These are phyloP conservation scores for Tridacna crocea DNA, from an alignment of 2,888 invertebrate species.

Conservation along the genomic window DNA sequence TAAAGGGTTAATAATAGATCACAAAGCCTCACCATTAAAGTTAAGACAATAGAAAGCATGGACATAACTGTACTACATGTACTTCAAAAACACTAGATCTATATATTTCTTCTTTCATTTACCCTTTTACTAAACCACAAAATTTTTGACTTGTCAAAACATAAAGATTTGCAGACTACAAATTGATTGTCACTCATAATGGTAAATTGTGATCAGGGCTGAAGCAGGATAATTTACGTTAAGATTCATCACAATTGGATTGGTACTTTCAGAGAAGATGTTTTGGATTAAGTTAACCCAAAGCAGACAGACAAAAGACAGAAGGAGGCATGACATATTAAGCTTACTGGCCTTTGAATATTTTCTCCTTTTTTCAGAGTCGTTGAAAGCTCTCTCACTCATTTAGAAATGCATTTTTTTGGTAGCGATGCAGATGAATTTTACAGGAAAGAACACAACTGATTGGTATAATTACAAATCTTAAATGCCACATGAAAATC, in stretches of 20 bases:
- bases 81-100: neutral
- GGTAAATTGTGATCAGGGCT: no score
- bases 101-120: neutral
- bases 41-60: no score
- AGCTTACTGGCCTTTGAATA: neutral
- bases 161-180: neutral
- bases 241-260: neutral
- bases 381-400: neutral
- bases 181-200: neutral
- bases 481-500: neutral
- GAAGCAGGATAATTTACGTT: no score
- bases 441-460: neutral
- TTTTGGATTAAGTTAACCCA: neutral
- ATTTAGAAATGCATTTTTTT: neutral
- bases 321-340: neutral
- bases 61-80: neutral
- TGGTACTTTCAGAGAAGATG: neutral
- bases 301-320: neutral
- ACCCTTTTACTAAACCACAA: neutral
- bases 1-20: no score
- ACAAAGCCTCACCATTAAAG: no score
- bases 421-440: neutral
- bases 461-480: neutral
- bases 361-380: neutral
- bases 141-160: neutral